Evolutionary conservation across 2,888 invertebrate genomes (phyloP), one percentile per base, ranked within the genome.

Genomic region (Callyntrura sp.): DNA sequence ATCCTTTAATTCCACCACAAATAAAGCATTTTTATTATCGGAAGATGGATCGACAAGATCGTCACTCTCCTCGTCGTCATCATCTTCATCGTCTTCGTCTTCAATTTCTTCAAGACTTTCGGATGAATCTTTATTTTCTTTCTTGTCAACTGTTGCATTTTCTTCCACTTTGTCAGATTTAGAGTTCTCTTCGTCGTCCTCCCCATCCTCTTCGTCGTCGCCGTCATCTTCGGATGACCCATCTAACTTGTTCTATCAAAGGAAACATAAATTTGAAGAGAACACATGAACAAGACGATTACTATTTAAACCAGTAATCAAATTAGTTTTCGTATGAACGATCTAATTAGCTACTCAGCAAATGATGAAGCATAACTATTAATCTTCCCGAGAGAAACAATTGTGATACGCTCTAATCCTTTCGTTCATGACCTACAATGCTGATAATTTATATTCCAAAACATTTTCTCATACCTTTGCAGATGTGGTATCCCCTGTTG

Each of bases 11-110:
- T 85, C 85, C 11, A 79, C 65, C 12, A 76, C 89, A 17, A 68
- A 85, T 12, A 90, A 78, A 14, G 86, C 89, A 43, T 91, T 89
- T 48, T 92, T 91, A 17, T 87, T 68, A 14, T 81, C 51, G 0
- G 55, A 62, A 3, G 73, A 68, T 20, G 84, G 70, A 6, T 35
- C 79, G 11, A 88, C 83, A 62, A 81, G 78, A 17, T 88, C 87
- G 17, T 90, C 91, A 35, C 85, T 90, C 2, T 88, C 87, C 25
- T 91, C 92, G 6, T 90, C 91, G 9, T 87, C 90, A 12, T 90
- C 88, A 9, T 91, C 91, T n/a, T 91, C 93, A 35, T 92, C 93
- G 6, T 91, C 91, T 0, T 91, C 91, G 20, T 90, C 90, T 51
- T 91, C 91, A 79, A 84, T 85, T 35, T 91, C 88, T 81, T 90